Evolutionary conservation across 2,797 vertebrate species (phyloP).

Genomic region (Schizopygopsis pylzovi): DNA sequence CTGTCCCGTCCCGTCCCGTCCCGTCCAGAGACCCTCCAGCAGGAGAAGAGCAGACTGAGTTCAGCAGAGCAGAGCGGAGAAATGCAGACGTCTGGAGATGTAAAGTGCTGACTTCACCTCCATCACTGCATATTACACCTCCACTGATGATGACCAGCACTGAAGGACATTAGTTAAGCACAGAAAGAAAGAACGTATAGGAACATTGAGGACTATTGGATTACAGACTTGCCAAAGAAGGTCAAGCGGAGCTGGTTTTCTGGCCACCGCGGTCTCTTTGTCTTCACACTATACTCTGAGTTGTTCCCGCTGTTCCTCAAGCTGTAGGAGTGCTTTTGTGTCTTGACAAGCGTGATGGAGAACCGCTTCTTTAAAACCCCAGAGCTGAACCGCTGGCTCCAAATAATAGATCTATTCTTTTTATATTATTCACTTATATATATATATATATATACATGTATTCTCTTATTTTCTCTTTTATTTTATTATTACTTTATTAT

Average conservation of each 20-base stretch:
- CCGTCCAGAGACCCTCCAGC: not conserved
- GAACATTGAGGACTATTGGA: not conserved
- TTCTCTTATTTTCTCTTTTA: no score
- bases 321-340: not conserved
- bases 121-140: constrained; percentile 34
- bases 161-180: not conserved
- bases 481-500: no score
- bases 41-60: constrained; percentile 2
- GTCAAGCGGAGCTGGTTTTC: not conserved
- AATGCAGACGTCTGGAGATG: constrained; percentile 34
- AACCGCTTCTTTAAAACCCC: no score
- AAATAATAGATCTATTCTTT: no score
- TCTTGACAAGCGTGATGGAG: no score
- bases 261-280: not conserved
- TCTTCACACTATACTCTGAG: not conserved
- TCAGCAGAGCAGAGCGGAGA: constrained; percentile 32
- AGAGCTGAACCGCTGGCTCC: no score
- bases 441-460: no score
- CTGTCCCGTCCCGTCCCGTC: not conserved
- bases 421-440: no score
- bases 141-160: not conserved
- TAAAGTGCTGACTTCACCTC: constrained; percentile 53
- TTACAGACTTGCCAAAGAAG: constrained; percentile 1
- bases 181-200: not conserved
- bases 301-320: not conserved